Evolutionary conservation across 1,140 invertebrate species (phyloP), one percentile per base, ranked within the genome.

Genomic region (Caenorhabditis inopinata): DNA sequence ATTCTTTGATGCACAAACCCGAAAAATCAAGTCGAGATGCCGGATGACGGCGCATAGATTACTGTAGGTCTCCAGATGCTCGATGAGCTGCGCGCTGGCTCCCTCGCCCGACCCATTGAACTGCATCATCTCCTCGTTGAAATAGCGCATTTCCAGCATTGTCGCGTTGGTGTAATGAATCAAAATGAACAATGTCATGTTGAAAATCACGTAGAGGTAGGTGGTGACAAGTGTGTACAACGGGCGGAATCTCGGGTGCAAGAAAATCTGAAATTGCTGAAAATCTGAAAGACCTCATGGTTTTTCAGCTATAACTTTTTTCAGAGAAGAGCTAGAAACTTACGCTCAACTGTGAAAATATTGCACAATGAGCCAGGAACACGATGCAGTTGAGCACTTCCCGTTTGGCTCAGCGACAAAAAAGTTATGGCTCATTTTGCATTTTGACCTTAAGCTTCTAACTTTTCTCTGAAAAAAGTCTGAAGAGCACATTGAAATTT

Each of bases 111-210:
- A 25, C 45, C 29, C 35, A 47, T 53, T 45, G 68, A 27, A 29
- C 1, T 53, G 47, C 48, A 35, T 35, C n/a, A 81, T 58, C 68
- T 76, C 58, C 14, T 42, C 12, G 48, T 83, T 83, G 51, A 76
- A 83, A 46, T 77, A 76, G 29, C 76, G 32, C 14, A 80, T 58
- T 51, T 83, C 82, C 5, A 83, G 21, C 42, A 80, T 73, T 0
- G 78, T 79, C 7, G 78, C 74, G 32, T 76, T 80, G 0, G 74
- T 83, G 21, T 81, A 83, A 42, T 76, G 62, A 12, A 79, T 80
- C 16, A 82, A 80, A 23, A 80, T 81, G 74, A 83, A 83, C 14
- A 83, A 45, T 23, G 74, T 75, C 53, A 80, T 58, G 25, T 73
- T 62, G 74, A 75, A 81, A 9, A 81, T 29, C 32, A 77, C 35